Percentiles rank a stretch among this genome's conserved stretches.
These are phyloP conservation scores for Butorides virescens DNA, from an alignment of 2,113 vertebrate genomes.

Conservation along the genomic window DNA sequence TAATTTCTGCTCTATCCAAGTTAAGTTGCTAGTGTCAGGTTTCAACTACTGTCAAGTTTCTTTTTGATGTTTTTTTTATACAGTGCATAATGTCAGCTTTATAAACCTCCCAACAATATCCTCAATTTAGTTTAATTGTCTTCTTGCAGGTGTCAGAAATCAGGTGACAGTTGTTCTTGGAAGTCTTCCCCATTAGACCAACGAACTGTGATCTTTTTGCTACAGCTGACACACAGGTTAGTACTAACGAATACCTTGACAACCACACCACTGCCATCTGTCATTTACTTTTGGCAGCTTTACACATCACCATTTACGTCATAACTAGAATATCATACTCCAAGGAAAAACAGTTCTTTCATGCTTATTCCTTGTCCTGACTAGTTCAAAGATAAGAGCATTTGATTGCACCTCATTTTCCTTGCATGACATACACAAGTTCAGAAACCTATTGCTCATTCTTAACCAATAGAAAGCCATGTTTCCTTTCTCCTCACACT, in stretches of 20 bases:
- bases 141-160: slow-evolving; percentile 31
- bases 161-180: neutral
- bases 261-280: neutral
- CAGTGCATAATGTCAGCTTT: slow-evolving; percentile 7
- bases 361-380: neutral
- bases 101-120: slow-evolving; percentile 4
- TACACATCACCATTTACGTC: slow-evolving; percentile 27
- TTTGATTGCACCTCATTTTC: neutral
- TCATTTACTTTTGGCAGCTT: neutral
- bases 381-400: neutral
- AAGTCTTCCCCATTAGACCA: slow-evolving; percentile 11
- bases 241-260: slow-evolving; percentile 1
- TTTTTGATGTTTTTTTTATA: neutral
- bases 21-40: neutral
- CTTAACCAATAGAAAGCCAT: neutral
- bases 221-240: neutral
- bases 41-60: slow-evolving; percentile 1
- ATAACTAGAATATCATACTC: neutral
- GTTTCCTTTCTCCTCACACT: neutral
- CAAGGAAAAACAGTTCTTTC: neutral
- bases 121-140: slow-evolving; percentile 54
- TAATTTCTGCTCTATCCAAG: neutral
- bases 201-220: neutral
- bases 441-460: neutral
- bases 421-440: neutral